Evolutionary conservation across 53 echinoderm and acorn worm species (phyloP).

Genomic region (Holothuria scabra): DNA sequence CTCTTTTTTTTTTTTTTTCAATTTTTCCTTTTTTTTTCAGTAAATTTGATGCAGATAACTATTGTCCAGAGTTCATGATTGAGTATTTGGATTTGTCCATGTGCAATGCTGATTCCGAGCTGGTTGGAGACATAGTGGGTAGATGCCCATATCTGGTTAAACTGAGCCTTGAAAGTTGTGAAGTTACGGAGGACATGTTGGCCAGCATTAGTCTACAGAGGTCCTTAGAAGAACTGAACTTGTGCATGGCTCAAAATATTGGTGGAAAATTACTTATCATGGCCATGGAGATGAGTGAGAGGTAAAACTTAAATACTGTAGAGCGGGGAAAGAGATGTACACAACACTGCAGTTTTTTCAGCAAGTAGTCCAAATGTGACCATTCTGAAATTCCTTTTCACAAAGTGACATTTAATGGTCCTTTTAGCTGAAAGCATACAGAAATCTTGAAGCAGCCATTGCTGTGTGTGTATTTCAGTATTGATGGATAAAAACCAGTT

Average conservation of each 20-base stretch:
- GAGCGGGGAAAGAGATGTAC: too few species aligned
- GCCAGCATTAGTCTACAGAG: constrained; percentile 26
- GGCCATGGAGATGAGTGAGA: constrained; percentile 43
- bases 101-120: constrained; percentile 56
- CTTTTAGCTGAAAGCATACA: too few species aligned
- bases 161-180: constrained; percentile 84
- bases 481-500: too few species aligned
- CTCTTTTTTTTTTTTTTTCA: neutral
- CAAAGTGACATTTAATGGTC: too few species aligned
- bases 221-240: constrained; percentile 67
- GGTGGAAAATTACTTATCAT: constrained; percentile 36
- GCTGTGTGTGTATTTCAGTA: too few species aligned
- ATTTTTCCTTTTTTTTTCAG: neutral
- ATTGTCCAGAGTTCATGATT: constrained; percentile 32
- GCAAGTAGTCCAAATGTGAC: too few species aligned
- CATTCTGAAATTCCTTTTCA: too few species aligned
- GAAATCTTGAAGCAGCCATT: too few species aligned
- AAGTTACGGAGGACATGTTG: constrained; percentile 51
- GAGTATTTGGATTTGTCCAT: constrained; percentile 80
- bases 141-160: constrained; percentile 62
- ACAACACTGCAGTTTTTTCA: too few species aligned
- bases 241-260: constrained; percentile 77
- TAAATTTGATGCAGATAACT: neutral
- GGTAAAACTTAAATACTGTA: constrained; percentile 10
- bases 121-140: constrained; percentile 55